Conservation (phyloP, 2,888 invertebrate genomes). For the Smittia aterrima region DNA sequence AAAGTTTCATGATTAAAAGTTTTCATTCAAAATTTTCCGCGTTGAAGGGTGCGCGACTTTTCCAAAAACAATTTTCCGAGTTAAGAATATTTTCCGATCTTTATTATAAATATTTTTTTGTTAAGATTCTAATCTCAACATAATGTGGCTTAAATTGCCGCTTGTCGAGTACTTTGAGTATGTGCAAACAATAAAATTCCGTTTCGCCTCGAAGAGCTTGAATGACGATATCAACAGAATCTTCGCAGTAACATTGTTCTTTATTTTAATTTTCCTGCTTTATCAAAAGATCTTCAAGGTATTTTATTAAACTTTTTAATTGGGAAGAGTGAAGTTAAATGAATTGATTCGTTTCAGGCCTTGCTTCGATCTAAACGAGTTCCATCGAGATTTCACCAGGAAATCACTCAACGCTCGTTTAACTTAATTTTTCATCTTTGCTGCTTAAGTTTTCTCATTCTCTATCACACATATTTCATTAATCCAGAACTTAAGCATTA, state of each 20-base stretch:
- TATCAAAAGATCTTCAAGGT: slow-evolving; percentile 18
- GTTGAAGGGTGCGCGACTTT: too few relatives aligned
- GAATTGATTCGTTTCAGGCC: neutral
- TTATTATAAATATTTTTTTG: too few relatives aligned
- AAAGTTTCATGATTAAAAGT: neutral
- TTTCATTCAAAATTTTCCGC: too few relatives aligned
- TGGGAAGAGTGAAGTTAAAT: neutral
- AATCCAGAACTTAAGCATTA: slow-evolving; percentile 14
- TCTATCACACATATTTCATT: slow-evolving; percentile 30
- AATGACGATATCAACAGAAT: neutral
- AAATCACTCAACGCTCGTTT: neutral
- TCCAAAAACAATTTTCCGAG: too few relatives aligned
- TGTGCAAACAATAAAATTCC: neutral
- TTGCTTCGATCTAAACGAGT: neutral
- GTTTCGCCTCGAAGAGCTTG: neutral
- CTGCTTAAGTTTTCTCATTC: slow-evolving; percentile 14
- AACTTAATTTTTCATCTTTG: neutral
- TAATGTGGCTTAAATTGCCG: slow-evolving; percentile 22
- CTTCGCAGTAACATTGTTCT: neutral
- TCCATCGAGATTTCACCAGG: neutral
- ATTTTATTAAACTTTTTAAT: neutral
- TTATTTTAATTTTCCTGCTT: neutral
- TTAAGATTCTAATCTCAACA: too few relatives aligned
- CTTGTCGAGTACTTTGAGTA: slow-evolving; percentile 22
- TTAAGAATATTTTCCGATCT: too few relatives aligned